Evolutionary conservation across 1,140 invertebrate genomes (phyloP).

Genomic region (Bombus confusus): DNA sequence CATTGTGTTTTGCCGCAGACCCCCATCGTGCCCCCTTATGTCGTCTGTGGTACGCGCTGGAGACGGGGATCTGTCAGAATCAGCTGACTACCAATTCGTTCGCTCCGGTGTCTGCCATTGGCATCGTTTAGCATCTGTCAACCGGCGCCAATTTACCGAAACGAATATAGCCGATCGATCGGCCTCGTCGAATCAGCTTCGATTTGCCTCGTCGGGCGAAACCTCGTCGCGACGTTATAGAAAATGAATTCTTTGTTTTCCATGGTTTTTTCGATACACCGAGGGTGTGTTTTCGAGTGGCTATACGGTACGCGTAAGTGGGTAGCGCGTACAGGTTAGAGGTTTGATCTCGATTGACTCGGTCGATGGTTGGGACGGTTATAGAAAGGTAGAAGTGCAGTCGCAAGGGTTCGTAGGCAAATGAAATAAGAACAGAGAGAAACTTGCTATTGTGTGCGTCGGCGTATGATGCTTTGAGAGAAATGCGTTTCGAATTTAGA

Average conservation of each 20-base stretch:
- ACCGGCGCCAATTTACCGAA: slow-evolving; percentile 42
- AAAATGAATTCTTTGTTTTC: not conserved
- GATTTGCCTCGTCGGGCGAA: not conserved
- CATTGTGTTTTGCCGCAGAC: slow-evolving; percentile 45
- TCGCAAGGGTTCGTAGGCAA: not conserved
- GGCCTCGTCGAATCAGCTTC: not conserved
- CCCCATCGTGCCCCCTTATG: slow-evolving; percentile 4
- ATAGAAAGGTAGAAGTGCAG: not conserved
- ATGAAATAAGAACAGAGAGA: not conserved
- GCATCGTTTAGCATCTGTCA: slow-evolving; percentile 56
- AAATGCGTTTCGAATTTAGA: not conserved
- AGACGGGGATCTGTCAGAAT: slow-evolving; percentile 66
- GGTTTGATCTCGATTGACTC: not conserved
- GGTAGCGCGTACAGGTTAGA: not conserved
- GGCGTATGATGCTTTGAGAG: no score
- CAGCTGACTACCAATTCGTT: slow-evolving; percentile 67
- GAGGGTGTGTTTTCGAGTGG: not conserved
- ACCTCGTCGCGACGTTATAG: not conserved
- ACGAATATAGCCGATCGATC: slow-evolving; percentile 43
- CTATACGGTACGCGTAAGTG: not conserved
- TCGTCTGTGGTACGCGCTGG: not conserved
- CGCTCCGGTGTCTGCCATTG: slow-evolving; percentile 9
- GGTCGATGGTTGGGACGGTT: not conserved
- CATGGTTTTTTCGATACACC: not conserved
- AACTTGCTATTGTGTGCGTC: not conserved